Evolutionary conservation across 2,888 invertebrate genomes (phyloP), one percentile per base, ranked within the genome.

Genomic region (Microplitis deprimator): DNA sequence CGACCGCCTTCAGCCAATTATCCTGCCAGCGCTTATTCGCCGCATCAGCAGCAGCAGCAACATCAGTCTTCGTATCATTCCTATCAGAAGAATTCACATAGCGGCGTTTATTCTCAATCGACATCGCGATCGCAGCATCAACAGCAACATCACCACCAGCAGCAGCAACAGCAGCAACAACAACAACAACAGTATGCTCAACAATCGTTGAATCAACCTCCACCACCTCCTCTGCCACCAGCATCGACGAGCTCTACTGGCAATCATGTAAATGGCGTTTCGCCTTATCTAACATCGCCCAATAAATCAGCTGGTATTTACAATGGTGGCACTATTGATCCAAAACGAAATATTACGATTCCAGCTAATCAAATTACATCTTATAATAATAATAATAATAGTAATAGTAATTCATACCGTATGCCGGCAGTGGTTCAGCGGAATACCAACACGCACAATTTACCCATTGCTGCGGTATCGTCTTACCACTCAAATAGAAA

Each of bases 401-500:
- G 50, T 50, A 50, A 50, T 50, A 50, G 50, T 50, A 50, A 79
- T n/a, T 75, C 84, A n/a, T 87, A 86, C 76, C 81, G 85, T 64
- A 79, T 84, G 40, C 64, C 82, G n/a, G 61, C 84, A 59, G 72
- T 84, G 16, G 80, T 82, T 38, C 87, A 85, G 73, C 82, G 85
- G 29, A 82, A 77, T 67, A 75, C 82, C 41, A 90, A 89, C 29
- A 90, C 91, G 68, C 92, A 92, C 85, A 92, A 91, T 83, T 85
- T 92, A 73, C 92, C 92, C 29, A 91, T 92, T 1, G 91, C 92
- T 64, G 92, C 91, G n/a, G 85, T 92, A 20, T 91, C 92, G 40
- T 89, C 90, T 62, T 91, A 91, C 81, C 91, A 91, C 87, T 89
- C 90, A 81, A 91, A 87, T 84, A 87, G 91, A 82, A 87, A 81